These are phyloP conservation scores for Iguana delicatissima DNA, from an alignment of 2,797 vertebrate species.

Conservation along the genomic window DNA sequence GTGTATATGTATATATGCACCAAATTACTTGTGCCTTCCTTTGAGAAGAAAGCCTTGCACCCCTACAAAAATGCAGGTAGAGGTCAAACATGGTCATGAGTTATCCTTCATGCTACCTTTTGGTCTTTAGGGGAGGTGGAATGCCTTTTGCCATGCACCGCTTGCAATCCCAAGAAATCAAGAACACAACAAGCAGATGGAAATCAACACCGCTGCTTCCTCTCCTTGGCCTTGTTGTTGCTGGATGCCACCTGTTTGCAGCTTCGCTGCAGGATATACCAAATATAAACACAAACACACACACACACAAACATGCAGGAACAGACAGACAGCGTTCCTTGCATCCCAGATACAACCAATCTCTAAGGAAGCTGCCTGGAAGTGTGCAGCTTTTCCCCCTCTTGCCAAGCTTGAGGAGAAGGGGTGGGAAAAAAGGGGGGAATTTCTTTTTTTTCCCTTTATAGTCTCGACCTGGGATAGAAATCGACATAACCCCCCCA, in stretches of 20 bases:
- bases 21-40: too few species aligned
- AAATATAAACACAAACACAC: background rate
- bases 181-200: background rate
- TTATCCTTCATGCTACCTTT: background rate
- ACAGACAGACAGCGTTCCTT: background rate
- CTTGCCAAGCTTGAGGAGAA: background rate
- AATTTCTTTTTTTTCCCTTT: background rate
- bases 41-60: too few species aligned
- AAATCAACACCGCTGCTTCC: background rate
- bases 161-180: background rate
- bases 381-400: background rate
- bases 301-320: too few species aligned
- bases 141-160: background rate
- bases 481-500: background rate
- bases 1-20: too few species aligned
- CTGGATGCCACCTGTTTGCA: background rate
- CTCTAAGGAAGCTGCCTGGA: background rate
- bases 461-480: slow-evolving; percentile 5
- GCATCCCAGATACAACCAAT: background rate
- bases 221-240: background rate
- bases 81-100: too few species aligned
- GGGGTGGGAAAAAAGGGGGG: too few species aligned
- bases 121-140: too few species aligned
- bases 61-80: too few species aligned
- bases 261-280: slow-evolving; percentile 2